Evolutionary conservation across 2,797 vertebrate species (phyloP).

Genomic region (Heterohyrax brucei): DNA sequence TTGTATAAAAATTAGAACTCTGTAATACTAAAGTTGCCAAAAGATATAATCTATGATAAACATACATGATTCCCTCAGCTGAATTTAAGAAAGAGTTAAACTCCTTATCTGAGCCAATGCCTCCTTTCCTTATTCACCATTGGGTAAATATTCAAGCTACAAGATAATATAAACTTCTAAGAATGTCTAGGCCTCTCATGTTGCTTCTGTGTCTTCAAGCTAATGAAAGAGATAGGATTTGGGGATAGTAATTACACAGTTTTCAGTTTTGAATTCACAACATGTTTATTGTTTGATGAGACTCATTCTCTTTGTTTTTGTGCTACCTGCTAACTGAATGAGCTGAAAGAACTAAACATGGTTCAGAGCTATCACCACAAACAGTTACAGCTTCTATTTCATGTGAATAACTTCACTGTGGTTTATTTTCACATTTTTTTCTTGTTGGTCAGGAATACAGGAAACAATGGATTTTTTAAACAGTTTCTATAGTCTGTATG

Average conservation of each 20-base stretch:
- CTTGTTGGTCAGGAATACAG: not conserved
- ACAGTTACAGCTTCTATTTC: not conserved
- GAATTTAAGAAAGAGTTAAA: not conserved
- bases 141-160: not conserved
- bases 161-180: not conserved
- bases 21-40: not conserved
- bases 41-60: not conserved
- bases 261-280: slow-evolving; percentile 23
- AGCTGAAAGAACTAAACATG: not conserved
- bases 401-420: not conserved
- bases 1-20: not conserved
- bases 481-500: not conserved
- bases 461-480: slow-evolving; percentile 46
- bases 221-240: not conserved
- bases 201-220: not conserved
- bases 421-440: not conserved
- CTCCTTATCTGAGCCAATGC: not conserved
- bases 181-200: not conserved
- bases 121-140: not conserved
- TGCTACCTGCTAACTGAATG: not conserved
- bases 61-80: not conserved
- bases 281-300: not conserved
- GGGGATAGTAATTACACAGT: not conserved
- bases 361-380: not conserved
- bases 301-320: not conserved